These are phyloP conservation scores for Hydra vulgaris DNA, from an alignment of 30 jellyfish, hydroid and myxozoan species.

Conservation along the genomic window DNA sequence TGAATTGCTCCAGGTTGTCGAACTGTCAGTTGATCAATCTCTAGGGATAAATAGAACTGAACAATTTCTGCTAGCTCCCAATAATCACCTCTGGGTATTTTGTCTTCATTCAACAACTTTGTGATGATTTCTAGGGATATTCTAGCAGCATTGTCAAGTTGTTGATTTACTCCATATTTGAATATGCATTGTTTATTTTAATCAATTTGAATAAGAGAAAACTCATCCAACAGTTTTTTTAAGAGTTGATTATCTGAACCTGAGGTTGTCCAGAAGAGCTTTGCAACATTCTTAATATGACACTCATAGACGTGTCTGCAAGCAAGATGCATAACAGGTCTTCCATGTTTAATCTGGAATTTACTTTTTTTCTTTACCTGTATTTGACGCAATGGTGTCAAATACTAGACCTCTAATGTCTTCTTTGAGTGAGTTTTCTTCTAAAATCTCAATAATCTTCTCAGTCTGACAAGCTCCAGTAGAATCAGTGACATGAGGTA, in stretches of 20 bases:
- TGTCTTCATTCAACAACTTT: neutral
- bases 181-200: neutral
- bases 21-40: neutral
- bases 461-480: neutral
- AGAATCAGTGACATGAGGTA: neutral
- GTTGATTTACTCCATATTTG: neutral
- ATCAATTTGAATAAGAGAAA: neutral
- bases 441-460: neutral
- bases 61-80: neutral
- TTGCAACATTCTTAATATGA: neutral
- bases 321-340: neutral
- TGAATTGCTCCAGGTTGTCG: neutral
- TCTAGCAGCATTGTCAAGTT: neutral
- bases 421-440: neutral
- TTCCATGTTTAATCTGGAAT: neutral
- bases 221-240: neutral
- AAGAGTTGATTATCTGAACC: neutral
- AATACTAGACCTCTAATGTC: neutral
- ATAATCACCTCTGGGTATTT: neutral
- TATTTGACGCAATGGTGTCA: neutral
- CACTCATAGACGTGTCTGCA: neutral
- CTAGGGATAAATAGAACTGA: neutral
- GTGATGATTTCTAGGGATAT: neutral
- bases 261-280: neutral
- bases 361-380: neutral